These are phyloP conservation scores for Nestor notabilis DNA, from an alignment of 2,113 vertebrate species.

Conservation along the genomic window DNA sequence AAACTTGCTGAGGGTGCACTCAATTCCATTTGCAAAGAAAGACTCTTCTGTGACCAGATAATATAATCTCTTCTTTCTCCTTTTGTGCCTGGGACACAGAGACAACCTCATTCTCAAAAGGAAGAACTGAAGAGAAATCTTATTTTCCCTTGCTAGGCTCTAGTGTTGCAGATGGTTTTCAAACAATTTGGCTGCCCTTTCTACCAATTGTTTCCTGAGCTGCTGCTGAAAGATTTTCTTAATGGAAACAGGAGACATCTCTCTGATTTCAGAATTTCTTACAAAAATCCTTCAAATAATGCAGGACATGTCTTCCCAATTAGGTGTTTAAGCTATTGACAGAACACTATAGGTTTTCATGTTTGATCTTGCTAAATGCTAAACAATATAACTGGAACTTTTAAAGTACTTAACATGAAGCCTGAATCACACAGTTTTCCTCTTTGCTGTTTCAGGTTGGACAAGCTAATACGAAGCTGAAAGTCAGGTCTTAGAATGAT, in stretches of 20 bases:
- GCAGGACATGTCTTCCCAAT: not conserved
- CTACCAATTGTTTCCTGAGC: not conserved
- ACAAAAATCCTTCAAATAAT: not conserved
- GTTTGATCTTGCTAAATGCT: not conserved
- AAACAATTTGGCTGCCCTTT: not conserved
- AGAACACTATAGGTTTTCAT: not conserved
- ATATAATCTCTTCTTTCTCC: not conserved
- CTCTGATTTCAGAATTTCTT: not conserved
- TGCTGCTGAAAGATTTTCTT: not conserved
- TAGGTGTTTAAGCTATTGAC: not conserved
- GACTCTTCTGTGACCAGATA: not conserved
- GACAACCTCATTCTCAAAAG: not conserved
- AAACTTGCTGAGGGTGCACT: too few species aligned
- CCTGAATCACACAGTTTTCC: accelerated
- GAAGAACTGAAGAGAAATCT: not conserved
- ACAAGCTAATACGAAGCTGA: not conserved
- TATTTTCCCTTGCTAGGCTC: not conserved
- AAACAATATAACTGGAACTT: not conserved
- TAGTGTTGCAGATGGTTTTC: not conserved
- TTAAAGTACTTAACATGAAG: not conserved
- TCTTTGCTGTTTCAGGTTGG: not conserved
- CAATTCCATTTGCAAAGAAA: not conserved
- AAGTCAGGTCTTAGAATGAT: not conserved
- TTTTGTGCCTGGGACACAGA: not conserved
- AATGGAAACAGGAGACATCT: not conserved